A percentile compares a stretch with the other conserved stretches of the same genome.
These are phyloP conservation scores for Melanocharis versteri DNA, from an alignment of 2,113 vertebrate species.

Conservation along the genomic window DNA sequence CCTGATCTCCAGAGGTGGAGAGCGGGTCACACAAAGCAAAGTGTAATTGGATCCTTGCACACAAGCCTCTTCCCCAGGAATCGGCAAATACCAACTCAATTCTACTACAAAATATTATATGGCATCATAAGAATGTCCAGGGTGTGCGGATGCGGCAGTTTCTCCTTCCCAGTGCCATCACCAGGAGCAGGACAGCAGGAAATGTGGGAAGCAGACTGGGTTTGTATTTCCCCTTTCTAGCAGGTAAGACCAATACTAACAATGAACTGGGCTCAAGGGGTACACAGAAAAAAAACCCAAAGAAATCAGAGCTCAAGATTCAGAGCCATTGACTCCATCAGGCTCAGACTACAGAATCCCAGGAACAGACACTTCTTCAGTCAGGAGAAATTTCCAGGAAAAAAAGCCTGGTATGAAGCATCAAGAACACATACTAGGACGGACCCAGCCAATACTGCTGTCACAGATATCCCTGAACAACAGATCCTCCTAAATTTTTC, in stretches of 20 bases:
- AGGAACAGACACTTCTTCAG: background rate
- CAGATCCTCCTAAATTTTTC: background rate
- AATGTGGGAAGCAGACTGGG: background rate
- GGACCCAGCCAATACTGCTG: no score
- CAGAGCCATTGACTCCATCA: background rate
- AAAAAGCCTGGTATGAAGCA: accelerated
- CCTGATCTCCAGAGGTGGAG: background rate
- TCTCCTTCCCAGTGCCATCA: background rate
- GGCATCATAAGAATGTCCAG: background rate
- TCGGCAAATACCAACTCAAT: background rate
- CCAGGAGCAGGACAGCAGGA: background rate
- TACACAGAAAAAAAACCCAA: background rate
- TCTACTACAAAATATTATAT: background rate
- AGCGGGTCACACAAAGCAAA: background rate
- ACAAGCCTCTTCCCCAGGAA: background rate
- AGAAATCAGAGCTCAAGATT: background rate
- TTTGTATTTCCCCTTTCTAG: background rate
- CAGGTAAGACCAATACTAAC: background rate
- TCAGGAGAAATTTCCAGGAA: background rate
- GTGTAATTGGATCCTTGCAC: background rate
- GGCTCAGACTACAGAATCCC: background rate
- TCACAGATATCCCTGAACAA: background rate
- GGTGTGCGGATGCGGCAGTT: background rate
- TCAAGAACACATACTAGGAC: background rate
- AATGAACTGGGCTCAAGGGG: background rate